Base-by-base conservation (phyloP, 2,888 invertebrate genomes). In the Nomada lathburiana region DNA sequence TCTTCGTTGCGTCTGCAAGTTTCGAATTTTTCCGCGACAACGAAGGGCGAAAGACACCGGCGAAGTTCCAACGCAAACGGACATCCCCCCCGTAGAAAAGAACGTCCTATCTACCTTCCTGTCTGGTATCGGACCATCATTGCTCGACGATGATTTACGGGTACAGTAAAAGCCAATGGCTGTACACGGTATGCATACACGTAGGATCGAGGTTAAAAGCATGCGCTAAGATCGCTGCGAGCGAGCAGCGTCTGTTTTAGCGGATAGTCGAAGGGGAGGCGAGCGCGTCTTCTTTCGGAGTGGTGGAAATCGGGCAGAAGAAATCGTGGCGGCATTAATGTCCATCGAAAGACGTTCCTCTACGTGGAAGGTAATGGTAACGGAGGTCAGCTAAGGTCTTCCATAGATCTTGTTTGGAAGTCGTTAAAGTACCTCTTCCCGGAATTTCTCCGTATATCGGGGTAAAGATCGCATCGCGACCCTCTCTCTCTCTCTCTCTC, bases 341-440 rank as follows among this genome's bases (percentile, higher is more conserved):
- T 82, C 78, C 87, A 77, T 70, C 85, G 80, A 76, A 52, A 75
- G 80, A 83, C 64, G 79, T 83, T 83, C 68, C 60, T 67, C 80
- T 78, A 85, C 81, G 85, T 87, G 85, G 88, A 88, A 87, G 85
- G 83, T 89, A 88, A 91, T 89, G 89, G 90, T 90, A 89, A 89
- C 90, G 91, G 91, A 92, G 92, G 91, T 91, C 90, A 90, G 87
- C 83, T 76, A 83, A 88, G 89, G 84, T 89, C 89, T 90, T 90
- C 89, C 91, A 91, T 92, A 93, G 92, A 93, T 93, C 91, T 93
- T 91, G 92, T 93, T 92, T 93, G 91, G 90, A 92, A 92, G 93
- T 93, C 93, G 93, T 93, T 93, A 93, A 92, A 92, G 92, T 92
- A 90, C 88, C 89, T 91, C 90, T 93, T 93, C 93, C 91, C 92